Conservation (phyloP, 2,888 invertebrate species). For the Drosophila setosimentum region DNA sequence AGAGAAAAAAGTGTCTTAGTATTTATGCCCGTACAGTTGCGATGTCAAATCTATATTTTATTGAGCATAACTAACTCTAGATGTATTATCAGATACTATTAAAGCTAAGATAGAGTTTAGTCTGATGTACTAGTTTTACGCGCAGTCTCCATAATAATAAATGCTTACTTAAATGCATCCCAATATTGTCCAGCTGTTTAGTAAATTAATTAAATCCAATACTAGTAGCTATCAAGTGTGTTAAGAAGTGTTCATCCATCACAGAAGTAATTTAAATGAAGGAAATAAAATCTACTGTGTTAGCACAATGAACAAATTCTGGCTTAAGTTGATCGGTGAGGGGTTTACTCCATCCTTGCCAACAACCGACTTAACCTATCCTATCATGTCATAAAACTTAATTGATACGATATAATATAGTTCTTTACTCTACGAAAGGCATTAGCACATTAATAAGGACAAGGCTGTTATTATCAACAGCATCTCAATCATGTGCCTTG, state of each 20-base stretch:
- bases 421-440: background rate
- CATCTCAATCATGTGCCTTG: constrained; percentile 39
- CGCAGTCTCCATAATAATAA: background rate
- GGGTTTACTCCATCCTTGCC: background rate
- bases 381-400: background rate
- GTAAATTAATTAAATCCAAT: background rate
- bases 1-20: background rate
- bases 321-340: background rate
- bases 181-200: background rate
- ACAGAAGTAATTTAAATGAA: background rate
- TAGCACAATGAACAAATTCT: background rate
- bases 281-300: background rate
- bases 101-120: background rate
- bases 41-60: background rate
- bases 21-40: background rate
- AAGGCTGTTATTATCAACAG: constrained; percentile 42
- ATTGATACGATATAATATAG: background rate
- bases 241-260: background rate
- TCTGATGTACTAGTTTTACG: background rate
- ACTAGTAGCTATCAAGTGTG: background rate
- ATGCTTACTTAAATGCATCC: background rate
- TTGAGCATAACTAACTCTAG: background rate
- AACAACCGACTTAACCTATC: background rate
- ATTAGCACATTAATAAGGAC: constrained; percentile 1
- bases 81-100: background rate